Base-by-base conservation (phyloP, 2,797 vertebrate species). In the Ptychadena robeensis region DNA sequence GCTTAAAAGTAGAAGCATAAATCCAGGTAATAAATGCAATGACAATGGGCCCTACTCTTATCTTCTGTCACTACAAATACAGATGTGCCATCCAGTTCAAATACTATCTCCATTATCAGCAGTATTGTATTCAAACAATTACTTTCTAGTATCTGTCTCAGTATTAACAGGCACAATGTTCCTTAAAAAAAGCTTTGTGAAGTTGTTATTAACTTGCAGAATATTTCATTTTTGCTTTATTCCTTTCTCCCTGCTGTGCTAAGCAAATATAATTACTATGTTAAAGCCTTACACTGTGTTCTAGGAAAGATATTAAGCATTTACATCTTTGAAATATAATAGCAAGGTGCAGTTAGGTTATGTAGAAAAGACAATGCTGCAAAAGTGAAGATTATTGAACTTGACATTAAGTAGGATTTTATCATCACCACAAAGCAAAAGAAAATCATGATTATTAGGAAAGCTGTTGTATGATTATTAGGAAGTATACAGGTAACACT, bases 201-300 rank as follows among this genome's bases (percentile, higher is more conserved):
- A 76, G 63, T 77, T 70, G 53, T 64, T 77, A 82, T 70, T 70
- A 82, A 76, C 81, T 71, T 57, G 32, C 64, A 30, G 73, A 77
- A 76, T 48, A 82, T 80, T 80, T 70, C 2, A 12, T 22, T 30
- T 64, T 72, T 44, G 34, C 78, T 80, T 80, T 18, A 80, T 75
- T 38, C 44, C 32, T 48, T 27, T 34, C 35, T 75, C 25, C 40
- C 72, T 82, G 63, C 72, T 59, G 72, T 4, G 37, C 66, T 82
- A 40, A 75, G 73, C 53, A 82, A 82, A 76, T 70, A 34, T 70
- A 82, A 82, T 82, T 82, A 76, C 66, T 70, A 77, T 6, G 73
- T 63, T n/a, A 63, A 76, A 77, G 48, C 66, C 35, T 76, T 38
- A 75, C 53, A 77, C 53, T 22, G 63, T 82, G 48, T 82, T 82